A percentile compares a stretch with the other conserved stretches of the same genome.
These are phyloP conservation scores for Stramonita haemastoma DNA, from an alignment of 2,888 invertebrate species.

Conservation along the genomic window DNA sequence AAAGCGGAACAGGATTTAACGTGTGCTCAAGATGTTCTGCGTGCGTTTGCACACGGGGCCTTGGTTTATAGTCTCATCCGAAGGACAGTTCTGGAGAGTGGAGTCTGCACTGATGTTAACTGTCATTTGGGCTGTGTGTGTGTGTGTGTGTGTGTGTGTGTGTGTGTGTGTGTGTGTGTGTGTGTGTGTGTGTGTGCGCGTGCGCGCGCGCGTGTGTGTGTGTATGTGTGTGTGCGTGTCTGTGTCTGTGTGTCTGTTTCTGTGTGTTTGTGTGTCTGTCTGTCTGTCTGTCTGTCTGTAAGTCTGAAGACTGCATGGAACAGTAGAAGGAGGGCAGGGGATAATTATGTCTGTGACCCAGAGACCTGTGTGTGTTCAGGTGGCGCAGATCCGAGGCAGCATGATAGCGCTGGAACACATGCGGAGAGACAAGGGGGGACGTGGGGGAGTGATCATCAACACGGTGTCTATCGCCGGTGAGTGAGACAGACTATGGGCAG, in stretches of 20 bases:
- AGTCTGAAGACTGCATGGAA: no score
- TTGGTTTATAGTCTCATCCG: no score
- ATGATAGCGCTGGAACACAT: slow-evolving; percentile 46
- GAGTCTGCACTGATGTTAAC: no score
- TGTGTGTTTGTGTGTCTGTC: no score
- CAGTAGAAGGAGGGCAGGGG: no score
- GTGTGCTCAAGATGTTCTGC: no score
- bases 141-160: background rate
- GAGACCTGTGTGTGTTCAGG: slow-evolving; percentile 1
- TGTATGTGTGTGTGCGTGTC: slow-evolving; percentile 14
- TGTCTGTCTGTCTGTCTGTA: no score
- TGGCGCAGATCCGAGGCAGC: slow-evolving; percentile 43
- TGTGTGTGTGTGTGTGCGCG: background rate
- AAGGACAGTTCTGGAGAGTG: no score
- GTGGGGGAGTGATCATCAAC: slow-evolving; percentile 48
- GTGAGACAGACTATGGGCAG: background rate
- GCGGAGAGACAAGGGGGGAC: slow-evolving; percentile 45
- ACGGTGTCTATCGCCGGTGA: slow-evolving; percentile 45
- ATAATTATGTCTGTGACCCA: no score
- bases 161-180: background rate
- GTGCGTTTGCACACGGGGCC: no score
- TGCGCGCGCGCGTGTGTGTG: background rate
- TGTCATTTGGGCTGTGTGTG: no score
- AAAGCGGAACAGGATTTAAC: no score
- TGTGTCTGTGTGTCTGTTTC: background rate